Evolutionary conservation across 2,113 vertebrate genomes (phyloP).

Genomic region (Eonycteris spelaea): DNA sequence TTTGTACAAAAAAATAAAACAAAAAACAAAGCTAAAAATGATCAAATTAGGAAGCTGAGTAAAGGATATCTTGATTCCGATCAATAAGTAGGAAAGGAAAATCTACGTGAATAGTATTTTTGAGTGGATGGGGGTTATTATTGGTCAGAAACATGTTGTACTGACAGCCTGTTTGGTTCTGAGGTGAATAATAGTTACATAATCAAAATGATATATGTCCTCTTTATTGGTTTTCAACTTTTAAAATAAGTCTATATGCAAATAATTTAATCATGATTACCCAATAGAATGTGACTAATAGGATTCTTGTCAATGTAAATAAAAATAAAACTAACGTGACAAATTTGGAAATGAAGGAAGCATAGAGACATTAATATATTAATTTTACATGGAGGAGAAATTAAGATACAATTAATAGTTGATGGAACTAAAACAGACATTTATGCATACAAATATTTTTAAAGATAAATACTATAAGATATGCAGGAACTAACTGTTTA

Average conservation of each 20-base stretch:
- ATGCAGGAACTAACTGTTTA: not conserved
- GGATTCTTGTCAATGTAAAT: not conserved
- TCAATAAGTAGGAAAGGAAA: not conserved
- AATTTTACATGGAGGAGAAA: not conserved
- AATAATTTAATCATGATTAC: not conserved
- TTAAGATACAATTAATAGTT: not conserved
- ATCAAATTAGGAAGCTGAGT: not conserved
- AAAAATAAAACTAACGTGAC: not conserved
- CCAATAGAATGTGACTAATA: not conserved
- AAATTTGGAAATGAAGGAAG: not conserved
- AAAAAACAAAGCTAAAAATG: not conserved
- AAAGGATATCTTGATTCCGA: not conserved
- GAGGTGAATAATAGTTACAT: not conserved
- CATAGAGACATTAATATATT: not conserved
- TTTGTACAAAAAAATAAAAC: not conserved
- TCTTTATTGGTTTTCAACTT: slow-evolving; percentile 2
- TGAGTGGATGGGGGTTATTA: not conserved
- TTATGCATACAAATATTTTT: not conserved
- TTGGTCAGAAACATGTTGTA: not conserved
- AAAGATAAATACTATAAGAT: not conserved
- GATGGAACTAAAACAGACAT: not conserved
- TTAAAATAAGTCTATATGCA: not conserved
- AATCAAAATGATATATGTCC: not conserved
- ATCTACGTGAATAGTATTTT: not conserved
- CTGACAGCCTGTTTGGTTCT: not conserved